These are phyloP conservation scores for Drosophila barbarae DNA, from an alignment of 2,888 invertebrate genomes.

Conservation along the genomic window DNA sequence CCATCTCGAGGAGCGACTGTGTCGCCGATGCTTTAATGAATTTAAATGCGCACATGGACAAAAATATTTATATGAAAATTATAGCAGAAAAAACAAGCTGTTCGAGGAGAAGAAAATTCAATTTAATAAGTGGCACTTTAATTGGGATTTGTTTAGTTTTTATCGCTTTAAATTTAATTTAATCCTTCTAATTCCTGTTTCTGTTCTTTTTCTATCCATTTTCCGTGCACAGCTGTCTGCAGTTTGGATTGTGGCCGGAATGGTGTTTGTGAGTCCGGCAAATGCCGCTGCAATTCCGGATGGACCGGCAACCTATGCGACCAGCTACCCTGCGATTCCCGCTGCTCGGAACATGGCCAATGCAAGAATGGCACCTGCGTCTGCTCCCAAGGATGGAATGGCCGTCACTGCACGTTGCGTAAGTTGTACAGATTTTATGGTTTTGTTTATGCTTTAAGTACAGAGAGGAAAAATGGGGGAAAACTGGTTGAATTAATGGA, in stretches of 20 bases:
- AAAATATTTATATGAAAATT: constrained; percentile 14
- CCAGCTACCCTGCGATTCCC: constrained; percentile 92
- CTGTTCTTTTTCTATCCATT: not conserved
- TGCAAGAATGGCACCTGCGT: constrained; percentile 99
- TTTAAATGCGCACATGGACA: constrained; percentile 54
- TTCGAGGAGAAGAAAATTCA: not conserved
- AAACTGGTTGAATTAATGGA: not conserved
- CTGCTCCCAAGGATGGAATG: constrained; percentile 99
- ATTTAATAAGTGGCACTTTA: not conserved
- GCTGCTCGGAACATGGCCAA: constrained; percentile 96
- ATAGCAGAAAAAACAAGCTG: not conserved
- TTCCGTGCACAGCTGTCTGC: constrained; percentile 86
- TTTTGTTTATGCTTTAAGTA: not conserved
- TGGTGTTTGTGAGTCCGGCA: constrained; percentile 95
- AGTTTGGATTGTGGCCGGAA: constrained; percentile 95
- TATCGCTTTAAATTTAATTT: not conserved
- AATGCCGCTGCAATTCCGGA: constrained; percentile 93
- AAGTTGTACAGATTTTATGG: constrained; percentile 79
- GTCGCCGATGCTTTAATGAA: constrained; percentile 52
- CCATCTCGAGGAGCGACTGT: not conserved
- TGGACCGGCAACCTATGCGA: constrained; percentile 97
- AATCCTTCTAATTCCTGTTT: not conserved
- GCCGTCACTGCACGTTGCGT: constrained; percentile 98
- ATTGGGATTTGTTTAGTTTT: not conserved
- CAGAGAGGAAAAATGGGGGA: not conserved